phyloP scores from a whole-genome alignment of 2,113 vertebrate genomes.

The Agapornis roseicollis region DNA sequence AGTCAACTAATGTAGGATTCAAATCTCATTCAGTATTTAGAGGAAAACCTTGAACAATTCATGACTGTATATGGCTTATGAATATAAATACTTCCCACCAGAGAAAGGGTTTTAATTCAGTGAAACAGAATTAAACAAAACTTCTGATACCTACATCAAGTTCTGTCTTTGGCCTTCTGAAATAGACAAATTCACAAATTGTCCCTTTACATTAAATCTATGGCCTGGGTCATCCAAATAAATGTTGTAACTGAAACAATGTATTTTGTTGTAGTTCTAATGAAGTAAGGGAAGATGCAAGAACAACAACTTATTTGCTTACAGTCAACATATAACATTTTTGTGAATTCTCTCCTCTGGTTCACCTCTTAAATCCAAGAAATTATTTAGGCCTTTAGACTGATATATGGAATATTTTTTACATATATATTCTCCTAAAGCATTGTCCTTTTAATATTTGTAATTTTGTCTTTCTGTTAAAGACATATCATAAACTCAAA shows the following conservation, averaged over 20 bases:
- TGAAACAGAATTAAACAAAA: background rate
- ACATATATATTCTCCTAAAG: background rate
- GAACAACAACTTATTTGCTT: background rate
- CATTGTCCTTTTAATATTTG: background rate
- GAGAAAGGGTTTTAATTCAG: background rate
- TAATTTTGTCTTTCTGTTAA: background rate
- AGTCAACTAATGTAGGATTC: background rate
- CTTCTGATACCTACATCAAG: background rate
- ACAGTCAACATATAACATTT: background rate
- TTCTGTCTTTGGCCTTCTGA: background rate
- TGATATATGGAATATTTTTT: background rate
- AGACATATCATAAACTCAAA: background rate
- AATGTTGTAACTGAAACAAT: background rate
- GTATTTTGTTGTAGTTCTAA: background rate
- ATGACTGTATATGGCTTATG: background rate
- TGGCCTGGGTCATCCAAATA: background rate
- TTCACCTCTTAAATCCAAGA: background rate
- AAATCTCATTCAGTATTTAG: background rate
- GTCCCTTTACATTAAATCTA: background rate
- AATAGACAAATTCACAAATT: background rate
- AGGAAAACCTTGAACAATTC: background rate
- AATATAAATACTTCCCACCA: background rate
- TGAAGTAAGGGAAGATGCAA: background rate
- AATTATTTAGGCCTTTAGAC: background rate
- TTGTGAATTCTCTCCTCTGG: background rate